These are phyloP conservation scores for Protonibea diacanthus DNA, from an alignment of 2,797 vertebrate species.

Conservation along the genomic window DNA sequence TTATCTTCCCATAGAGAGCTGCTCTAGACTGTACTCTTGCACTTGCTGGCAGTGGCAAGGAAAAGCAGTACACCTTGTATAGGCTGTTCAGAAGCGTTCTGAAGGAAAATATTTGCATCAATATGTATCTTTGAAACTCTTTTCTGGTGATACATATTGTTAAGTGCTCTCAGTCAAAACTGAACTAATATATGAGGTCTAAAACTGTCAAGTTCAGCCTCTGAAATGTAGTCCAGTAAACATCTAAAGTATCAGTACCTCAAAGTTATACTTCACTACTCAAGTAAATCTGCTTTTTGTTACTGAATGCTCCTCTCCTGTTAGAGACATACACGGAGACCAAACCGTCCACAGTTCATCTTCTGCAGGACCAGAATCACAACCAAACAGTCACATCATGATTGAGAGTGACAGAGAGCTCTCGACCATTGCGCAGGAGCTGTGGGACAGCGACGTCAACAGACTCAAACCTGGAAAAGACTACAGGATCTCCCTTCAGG, in stretches of 20 bases:
- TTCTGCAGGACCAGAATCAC: slow-evolving; percentile 21
- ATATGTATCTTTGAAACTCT: not conserved
- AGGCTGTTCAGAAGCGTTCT: not conserved
- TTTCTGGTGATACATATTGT: not conserved
- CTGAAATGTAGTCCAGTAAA: not conserved
- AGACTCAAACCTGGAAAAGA: slow-evolving; percentile 85
- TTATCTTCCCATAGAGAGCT: no score
- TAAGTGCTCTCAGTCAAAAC: not conserved
- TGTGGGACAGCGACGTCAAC: slow-evolving; percentile 88
- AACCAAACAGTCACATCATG: slow-evolving; percentile 66
- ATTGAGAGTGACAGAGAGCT: slow-evolving; percentile 84
- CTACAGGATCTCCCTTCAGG: slow-evolving; percentile 88
- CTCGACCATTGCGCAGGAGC: slow-evolving; percentile 84
- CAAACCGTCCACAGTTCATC: slow-evolving; percentile 27
- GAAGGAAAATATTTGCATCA: not conserved
- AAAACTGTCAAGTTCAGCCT: not conserved
- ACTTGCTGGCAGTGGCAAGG: no score
- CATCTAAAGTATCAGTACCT: not conserved
- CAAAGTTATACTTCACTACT: not conserved
- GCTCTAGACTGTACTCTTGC: no score
- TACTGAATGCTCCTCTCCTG: not conserved
- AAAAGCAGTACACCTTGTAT: not conserved
- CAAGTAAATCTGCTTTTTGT: not conserved
- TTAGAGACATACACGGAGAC: slow-evolving; percentile 11
- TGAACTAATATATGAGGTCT: no score